Evolutionary conservation across 2,888 invertebrate genomes (phyloP), one percentile per base, ranked within the genome.

Genomic region (Entomobrya proxima): DNA sequence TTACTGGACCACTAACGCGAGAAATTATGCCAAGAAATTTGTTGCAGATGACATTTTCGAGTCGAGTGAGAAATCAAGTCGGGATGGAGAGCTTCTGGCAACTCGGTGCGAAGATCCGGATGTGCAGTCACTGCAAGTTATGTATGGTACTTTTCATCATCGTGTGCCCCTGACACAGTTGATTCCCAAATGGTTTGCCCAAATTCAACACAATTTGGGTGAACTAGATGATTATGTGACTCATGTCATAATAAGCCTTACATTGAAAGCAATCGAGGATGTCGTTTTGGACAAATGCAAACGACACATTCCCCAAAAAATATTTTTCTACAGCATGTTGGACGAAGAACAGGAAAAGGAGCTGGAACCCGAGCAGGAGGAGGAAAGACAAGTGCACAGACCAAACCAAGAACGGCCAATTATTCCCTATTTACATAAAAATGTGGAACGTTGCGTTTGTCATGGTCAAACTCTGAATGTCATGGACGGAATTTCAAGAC

Each of bases 1-100:
- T 6, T 79, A 88, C 37, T 89, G 89, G 89, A 79, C 88, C 1
- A 37, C 69, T 4, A 72, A 81, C 0, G 88, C 87, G 32, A 64
- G 67, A 18, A 83, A 84, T 61, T 84, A 86, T 40, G 52, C 80
- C 1, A 83, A 85, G 30, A 87, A 86, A 35, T 30, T 69, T 0
- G 72, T 85, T 32, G 82, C 87, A 27, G 78, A 86, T 4, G 13
- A 21, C 11, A 13, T 72, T 0, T 76, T n/a, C n/a, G n/a, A n/a
- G n/a, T n/a, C n/a, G n/a, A n/a, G n/a, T n/a, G n/a, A n/a, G n/a
- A n/a, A n/a, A n/a, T n/a, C n/a, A n/a, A n/a, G n/a, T n/a, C n/a
- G n/a, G n/a, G n/a, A n/a, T n/a, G n/a, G n/a, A n/a, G n/a, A n/a
- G n/a, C n/a, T n/a, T n/a, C n/a, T n/a, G n/a, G n/a, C n/a, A n/a